These are phyloP conservation scores for Parasteatoda lunata DNA, from an alignment of 2,888 invertebrate species.

Conservation along the genomic window DNA sequence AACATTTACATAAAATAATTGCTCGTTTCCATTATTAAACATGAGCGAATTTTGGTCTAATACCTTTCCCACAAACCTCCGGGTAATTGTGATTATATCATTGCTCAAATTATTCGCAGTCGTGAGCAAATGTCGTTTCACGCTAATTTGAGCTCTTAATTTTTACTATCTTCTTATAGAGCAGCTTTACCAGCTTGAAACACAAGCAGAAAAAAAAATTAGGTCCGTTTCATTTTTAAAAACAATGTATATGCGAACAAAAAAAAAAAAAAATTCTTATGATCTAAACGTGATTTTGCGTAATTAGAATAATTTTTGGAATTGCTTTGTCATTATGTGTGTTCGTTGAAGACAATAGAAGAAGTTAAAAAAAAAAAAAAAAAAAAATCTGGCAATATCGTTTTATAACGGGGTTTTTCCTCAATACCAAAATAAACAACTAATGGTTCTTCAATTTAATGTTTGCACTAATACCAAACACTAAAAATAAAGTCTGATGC, in stretches of 20 bases:
- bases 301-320: conserved; percentile 28
- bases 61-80: not conserved
- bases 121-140: not conserved
- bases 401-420: no score
- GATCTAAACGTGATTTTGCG: conserved; percentile 27
- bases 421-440: no score
- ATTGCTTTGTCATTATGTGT: conserved; percentile 1
- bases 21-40: not conserved
- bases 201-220: not conserved
- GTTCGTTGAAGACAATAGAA: not conserved
- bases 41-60: not conserved
- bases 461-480: no score
- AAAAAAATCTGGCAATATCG: no score
- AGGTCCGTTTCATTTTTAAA: not conserved
- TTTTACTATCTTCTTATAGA: conserved; percentile 29
- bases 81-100: not conserved
- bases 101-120: not conserved
- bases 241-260: conserved; percentile 13
- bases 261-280: conserved; percentile 14
- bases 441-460: no score
- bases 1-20: conserved; percentile 3
- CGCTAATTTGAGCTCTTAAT: conserved; percentile 13
- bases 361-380: no score
- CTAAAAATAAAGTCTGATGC: no score
- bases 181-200: not conserved